Conservation (phyloP, 2,888 invertebrate species). For the Parnassius mnemosyne region DNA sequence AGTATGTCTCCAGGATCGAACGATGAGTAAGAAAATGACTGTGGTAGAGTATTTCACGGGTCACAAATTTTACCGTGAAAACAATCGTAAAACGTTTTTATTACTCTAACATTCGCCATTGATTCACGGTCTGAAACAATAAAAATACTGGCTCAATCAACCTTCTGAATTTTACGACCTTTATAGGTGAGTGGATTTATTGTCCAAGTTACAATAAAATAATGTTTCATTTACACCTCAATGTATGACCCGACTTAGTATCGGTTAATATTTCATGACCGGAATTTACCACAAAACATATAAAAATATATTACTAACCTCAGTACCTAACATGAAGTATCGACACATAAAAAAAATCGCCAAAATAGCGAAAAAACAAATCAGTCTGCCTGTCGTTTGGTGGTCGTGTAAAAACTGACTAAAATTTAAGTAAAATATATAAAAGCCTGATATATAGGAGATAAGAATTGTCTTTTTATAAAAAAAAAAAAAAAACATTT, state of each 20-base stretch:
- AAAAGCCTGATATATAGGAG: too few species aligned
- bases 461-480: too few species aligned
- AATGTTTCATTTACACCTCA: conserved; percentile 71
- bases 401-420: too few species aligned
- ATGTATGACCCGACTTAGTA: conserved; percentile 32
- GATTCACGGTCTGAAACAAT: conserved; percentile 77
- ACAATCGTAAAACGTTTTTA: conserved; percentile 79
- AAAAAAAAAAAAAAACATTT: too few species aligned
- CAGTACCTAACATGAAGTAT: too few species aligned
- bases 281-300: not conserved
- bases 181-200: conserved; percentile 74
- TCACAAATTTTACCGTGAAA: conserved; percentile 78
- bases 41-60: conserved; percentile 70
- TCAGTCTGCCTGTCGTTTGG: too few species aligned
- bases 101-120: conserved; percentile 78
- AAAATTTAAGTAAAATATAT: too few species aligned
- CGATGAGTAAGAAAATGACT: conserved; percentile 65
- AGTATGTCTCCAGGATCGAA: conserved; percentile 54
- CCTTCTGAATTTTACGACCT: conserved; percentile 70
- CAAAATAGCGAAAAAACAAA: too few species aligned
- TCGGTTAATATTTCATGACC: conserved; percentile 10
- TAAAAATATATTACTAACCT: too few species aligned
- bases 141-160: conserved; percentile 81
- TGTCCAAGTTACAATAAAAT: conserved; percentile 63
- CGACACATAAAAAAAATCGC: too few species aligned